These are phyloP conservation scores for Antitype chi DNA, from an alignment of 2,888 invertebrate genomes.

Conservation along the genomic window DNA sequence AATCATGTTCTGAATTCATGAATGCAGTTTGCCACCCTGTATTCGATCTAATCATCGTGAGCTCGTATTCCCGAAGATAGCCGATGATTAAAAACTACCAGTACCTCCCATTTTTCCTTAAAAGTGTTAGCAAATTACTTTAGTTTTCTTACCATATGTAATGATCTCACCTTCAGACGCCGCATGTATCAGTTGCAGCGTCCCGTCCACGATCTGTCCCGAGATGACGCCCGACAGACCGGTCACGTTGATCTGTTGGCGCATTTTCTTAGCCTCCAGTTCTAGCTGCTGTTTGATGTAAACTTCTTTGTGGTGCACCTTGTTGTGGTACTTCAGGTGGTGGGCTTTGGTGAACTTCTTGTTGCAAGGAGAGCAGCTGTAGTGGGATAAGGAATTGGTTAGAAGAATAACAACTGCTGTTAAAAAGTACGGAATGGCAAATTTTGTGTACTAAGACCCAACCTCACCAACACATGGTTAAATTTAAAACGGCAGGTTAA, in stretches of 20 bases:
- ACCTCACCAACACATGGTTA: no score
- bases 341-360: slow-evolving; percentile 90
- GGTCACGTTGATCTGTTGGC: slow-evolving; percentile 84
- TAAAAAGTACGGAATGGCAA: no score
- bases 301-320: slow-evolving; percentile 89
- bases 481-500: no score
- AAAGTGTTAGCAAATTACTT: background rate
- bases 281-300: slow-evolving; percentile 87
- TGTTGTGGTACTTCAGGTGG: slow-evolving; percentile 89
- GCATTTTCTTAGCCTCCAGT: slow-evolving; percentile 85
- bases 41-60: background rate
- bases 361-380: slow-evolving; percentile 86
- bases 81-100: background rate
- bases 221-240: slow-evolving; percentile 83
- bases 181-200: slow-evolving; percentile 80
- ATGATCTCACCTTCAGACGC: slow-evolving; percentile 76
- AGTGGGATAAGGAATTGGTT: background rate
- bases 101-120: no score
- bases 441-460: no score
- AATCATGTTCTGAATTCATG: no score
- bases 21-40: no score
- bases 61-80: background rate
- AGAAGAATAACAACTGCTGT: no score
- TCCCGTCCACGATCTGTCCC: slow-evolving; percentile 86
- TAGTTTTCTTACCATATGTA: slow-evolving; percentile 19